Evolutionary conservation across 2,797 vertebrate species (phyloP).

Genomic region (Masticophis lateralis): DNA sequence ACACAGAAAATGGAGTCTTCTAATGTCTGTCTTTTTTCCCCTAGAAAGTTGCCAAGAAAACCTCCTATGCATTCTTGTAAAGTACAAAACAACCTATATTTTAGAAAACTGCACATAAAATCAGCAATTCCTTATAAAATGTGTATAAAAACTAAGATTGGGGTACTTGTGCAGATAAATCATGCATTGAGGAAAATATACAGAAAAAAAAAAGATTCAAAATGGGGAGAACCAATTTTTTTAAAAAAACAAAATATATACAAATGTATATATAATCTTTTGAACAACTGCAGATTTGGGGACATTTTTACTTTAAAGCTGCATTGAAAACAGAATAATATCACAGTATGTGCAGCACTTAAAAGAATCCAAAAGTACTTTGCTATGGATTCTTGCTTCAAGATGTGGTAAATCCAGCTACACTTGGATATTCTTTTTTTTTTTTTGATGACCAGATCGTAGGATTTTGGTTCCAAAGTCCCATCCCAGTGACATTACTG

Average conservation of each 20-base stretch:
- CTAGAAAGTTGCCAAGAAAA: neutral
- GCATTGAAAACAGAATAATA: neutral
- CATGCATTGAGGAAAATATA: neutral
- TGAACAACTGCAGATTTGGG: neutral
- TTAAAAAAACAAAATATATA: neutral
- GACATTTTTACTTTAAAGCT: neutral
- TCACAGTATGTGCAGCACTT: neutral
- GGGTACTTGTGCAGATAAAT: neutral
- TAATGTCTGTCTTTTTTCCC: neutral
- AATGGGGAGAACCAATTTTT: neutral
- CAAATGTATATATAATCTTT: neutral
- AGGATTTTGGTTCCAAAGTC: neutral
- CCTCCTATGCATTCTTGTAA: neutral
- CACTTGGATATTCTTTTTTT: neutral
- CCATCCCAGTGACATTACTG: neutral
- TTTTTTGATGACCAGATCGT: neutral
- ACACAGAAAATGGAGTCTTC: neutral
- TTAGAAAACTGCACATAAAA: neutral
- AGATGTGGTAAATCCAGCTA: neutral
- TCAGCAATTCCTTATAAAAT: neutral
- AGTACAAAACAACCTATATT: neutral
- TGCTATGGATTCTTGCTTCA: neutral
- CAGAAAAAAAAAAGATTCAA: neutral
- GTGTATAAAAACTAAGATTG: neutral
- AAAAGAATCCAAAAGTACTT: neutral